Percentiles rank a stretch among this genome's conserved stretches.
These are phyloP conservation scores for Trilocha varians DNA, from an alignment of 2,888 invertebrate genomes.

Conservation along the genomic window DNA sequence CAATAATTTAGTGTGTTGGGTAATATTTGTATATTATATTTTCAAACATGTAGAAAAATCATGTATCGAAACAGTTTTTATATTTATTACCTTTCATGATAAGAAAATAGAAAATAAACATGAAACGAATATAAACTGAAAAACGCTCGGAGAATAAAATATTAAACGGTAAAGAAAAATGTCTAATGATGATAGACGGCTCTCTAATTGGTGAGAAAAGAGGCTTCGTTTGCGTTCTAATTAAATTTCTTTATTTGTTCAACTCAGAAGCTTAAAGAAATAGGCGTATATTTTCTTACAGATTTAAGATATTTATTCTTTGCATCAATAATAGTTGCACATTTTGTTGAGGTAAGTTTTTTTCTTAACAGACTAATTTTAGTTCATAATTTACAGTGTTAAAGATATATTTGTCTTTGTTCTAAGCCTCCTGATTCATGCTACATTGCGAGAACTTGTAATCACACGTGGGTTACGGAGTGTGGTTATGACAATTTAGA, in stretches of 20 bases:
- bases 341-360: neutral
- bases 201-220: neutral
- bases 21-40: conserved; percentile 3
- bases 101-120: neutral
- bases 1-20: too few species aligned
- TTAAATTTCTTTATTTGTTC: neutral
- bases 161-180: neutral
- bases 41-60: neutral
- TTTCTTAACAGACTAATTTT: neutral
- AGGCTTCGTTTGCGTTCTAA: neutral
- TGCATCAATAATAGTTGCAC: neutral
- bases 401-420: neutral
- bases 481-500: conserved; percentile 31
- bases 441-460: conserved; percentile 31
- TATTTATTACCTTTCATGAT: neutral
- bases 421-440: conserved; percentile 35
- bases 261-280: neutral
- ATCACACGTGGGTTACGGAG: conserved; percentile 34
- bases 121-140: neutral
- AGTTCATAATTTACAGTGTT: neutral
- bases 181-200: neutral
- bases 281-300: neutral
- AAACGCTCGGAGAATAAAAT: neutral
- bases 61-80: neutral
- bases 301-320: neutral